Evolutionary conservation across 2,888 invertebrate species (phyloP), one percentile per base, ranked within the genome.

Genomic region (Drosophila setosimentum): DNA sequence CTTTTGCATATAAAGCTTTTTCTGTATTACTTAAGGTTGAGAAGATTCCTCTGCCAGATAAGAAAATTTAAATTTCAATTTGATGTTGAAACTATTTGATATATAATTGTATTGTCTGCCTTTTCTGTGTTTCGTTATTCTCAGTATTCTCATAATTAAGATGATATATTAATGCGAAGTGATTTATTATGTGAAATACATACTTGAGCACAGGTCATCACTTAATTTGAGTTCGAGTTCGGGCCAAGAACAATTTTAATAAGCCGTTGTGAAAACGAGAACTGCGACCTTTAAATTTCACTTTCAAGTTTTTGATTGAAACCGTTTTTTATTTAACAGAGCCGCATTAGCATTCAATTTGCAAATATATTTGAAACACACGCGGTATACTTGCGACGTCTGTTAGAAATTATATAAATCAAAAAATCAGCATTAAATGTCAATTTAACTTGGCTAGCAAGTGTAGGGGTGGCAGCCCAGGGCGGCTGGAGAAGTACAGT

Each of bases 141-240:
- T 32, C 21, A 24, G 42, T 18, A 18, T 27, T 66, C 61, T 53
- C 63, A 35, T 75, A 71, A 75, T 80, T 81, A 75, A 80, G 71
- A 73, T 84, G 76, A 83, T 78, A 72, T 69, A 83, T 76, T 73
- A 68, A 60, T 54, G 57, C 27, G 18, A 18, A 35, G 42, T 83
- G 80, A 87, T 87, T 87, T 66, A 83, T 82, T 74, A 66, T 79
- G 80, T 53, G 63, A 76, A 74, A 66, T 78, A 54, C 54, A 48
- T 68, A 54, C 51, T 63, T 71, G 50, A 58, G 54, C 49, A 29
- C 16, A 24, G 16, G 24, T 21, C 27, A 37, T 13, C 29, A 29
- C 29, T 57, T 42, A 68, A 69, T 69, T 67, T 21, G 58, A 55
- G n/a, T 63, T 57, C 37, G 32, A 24, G 68, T 65, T 71, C 33